Conservation (phyloP, 2,888 invertebrate genomes). For the Drosophila falleni region DNA sequence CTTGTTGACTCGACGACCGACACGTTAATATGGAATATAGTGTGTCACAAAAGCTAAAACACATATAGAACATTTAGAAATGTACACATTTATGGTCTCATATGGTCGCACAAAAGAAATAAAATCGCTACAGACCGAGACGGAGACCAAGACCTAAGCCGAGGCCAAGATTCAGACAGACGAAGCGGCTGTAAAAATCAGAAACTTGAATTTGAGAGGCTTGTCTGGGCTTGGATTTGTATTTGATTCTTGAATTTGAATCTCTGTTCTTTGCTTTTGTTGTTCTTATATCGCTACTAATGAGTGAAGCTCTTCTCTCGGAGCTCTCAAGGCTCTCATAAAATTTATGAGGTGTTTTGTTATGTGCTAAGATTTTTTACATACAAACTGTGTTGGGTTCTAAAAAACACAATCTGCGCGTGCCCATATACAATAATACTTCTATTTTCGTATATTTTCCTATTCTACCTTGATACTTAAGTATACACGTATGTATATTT, state of each 20-base stretch:
- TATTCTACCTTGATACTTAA: constrained; percentile 5
- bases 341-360: constrained; percentile 79
- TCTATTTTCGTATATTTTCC: constrained; percentile 5
- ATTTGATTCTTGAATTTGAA: constrained; percentile 44
- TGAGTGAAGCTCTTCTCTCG: constrained; percentile 56
- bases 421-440: constrained; percentile 42
- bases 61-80: constrained; percentile 22
- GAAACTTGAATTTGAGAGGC: constrained; percentile 35
- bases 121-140: constrained; percentile 34
- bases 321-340: constrained; percentile 45
- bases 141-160: constrained; percentile 8
- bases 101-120: constrained; percentile 23
- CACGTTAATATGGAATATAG: constrained; percentile 21
- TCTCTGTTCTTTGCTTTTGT: constrained; percentile 19
- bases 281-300: constrained; percentile 47
- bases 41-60: constrained; percentile 32
- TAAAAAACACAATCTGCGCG: constrained; percentile 43
- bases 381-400: constrained; percentile 13
- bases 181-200: background rate
- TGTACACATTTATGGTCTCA: constrained; percentile 37
- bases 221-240: constrained; percentile 44
- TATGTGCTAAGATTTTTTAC: constrained; percentile 63
- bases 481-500: background rate
- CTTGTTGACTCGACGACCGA: constrained; percentile 1
- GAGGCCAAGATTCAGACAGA: constrained; percentile 15